A percentile compares a stretch with the other conserved stretches of the same genome.
Conservation (phyloP, 2,113 vertebrate species). For the Urocolius indicus region DNA sequence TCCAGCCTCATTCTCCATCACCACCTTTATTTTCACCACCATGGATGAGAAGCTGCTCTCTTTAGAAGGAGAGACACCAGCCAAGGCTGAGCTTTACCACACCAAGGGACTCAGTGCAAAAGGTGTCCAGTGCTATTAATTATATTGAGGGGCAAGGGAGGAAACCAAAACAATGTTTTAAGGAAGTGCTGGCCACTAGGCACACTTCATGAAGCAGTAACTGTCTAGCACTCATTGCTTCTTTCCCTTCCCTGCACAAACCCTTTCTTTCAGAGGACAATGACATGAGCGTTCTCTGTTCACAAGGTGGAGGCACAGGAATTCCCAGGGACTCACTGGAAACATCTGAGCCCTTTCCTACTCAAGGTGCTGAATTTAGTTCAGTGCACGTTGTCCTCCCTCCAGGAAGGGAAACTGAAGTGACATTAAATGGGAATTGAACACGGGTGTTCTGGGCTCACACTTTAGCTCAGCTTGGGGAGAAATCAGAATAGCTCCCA, state of each 20-base stretch:
- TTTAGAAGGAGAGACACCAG: neutral
- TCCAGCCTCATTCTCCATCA: neutral
- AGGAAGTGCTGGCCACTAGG: neutral
- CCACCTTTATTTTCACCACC: neutral
- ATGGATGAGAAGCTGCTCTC: neutral
- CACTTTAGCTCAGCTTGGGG: neutral
- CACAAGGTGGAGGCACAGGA: neutral
- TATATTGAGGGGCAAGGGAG: neutral
- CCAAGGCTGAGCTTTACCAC: neutral
- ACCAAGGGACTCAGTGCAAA: neutral
- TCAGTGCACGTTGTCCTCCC: neutral
- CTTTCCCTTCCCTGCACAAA: neutral
- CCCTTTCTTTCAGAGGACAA: neutral
- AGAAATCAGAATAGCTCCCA: neutral
- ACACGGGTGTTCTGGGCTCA: neutral
- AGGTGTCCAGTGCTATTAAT: neutral
- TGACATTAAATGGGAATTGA: neutral
- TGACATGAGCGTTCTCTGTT: neutral
- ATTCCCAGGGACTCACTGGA: neutral
- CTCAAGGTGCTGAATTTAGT: neutral
- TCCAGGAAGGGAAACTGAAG: neutral
- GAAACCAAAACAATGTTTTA: neutral
- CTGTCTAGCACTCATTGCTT: neutral
- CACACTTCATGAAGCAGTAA: neutral
- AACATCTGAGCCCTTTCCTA: neutral